Base-by-base conservation (phyloP, 2,113 vertebrate species). In the Columba livia region DNA sequence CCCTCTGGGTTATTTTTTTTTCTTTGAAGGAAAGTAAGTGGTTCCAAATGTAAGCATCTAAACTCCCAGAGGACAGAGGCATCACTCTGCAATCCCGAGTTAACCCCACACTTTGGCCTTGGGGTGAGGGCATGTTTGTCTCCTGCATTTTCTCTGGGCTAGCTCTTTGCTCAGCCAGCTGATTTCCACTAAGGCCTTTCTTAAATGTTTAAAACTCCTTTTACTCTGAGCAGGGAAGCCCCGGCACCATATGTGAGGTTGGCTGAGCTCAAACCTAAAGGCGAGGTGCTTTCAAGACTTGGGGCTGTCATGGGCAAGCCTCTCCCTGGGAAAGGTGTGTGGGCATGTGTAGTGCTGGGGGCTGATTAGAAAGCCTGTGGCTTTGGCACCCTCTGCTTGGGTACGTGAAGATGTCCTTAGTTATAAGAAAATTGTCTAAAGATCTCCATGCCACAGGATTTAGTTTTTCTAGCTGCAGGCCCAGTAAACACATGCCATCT, bases 41-140 rank as follows among this genome's bases (percentile, higher is more conserved):
- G 40, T 97, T 96, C 94, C 94, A 97, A 95, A 95, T 95, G 85
- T 84, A 85, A 89, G 78, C 9, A 1, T 77, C 79, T 88, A 32
- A 92, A 74, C 38, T 93, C 88, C 69, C 80, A 4, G 1, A 90
- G 85, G 92, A 83, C 1, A 5, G 54, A 94, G 85, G 56, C 71
- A 90, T 80, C 34, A 17, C 79, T 88, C 74, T 91, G 85, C 79
- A 94, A 60, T 90, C 85, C 82, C 0, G 3, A 88, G 58, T 48
- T 94, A 89, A 94, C 84, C 65, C 84, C 72, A 85, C 67, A 31
- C 47, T 94, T 90, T 80, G 75, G 85, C 94, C 88, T 85, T 88
- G 75, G 77, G 79, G 29, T 85, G 64, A 88, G 36, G 88, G 54
- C 79, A 94, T 90, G 34, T 88, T 93, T 91, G 58, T 85, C 85